Conservation (phyloP, 2,797 vertebrate genomes). For the Platalea minor region DNA sequence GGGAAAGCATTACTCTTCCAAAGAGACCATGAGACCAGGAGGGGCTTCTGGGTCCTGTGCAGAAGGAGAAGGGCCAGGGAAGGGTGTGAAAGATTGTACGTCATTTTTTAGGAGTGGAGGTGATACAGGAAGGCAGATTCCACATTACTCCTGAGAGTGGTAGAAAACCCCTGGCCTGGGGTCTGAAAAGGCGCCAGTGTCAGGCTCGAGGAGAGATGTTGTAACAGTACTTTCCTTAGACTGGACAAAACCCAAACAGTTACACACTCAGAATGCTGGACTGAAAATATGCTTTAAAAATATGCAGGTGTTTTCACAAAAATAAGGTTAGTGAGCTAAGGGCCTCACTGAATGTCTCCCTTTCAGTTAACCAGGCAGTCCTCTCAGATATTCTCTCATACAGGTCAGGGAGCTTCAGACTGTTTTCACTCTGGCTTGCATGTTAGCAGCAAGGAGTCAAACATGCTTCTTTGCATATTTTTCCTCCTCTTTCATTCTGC, state of each 20-base stretch:
- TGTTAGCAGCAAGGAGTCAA: neutral
- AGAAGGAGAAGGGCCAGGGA: neutral
- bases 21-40: neutral
- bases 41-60: neutral
- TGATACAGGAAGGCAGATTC: neutral
- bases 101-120: neutral
- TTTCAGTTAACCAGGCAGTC: neutral
- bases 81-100: neutral
- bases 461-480: neutral
- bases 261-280: neutral
- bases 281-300: neutral
- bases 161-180: neutral
- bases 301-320: neutral
- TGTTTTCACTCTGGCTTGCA: neutral
- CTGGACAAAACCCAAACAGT: neutral
- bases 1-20: neutral
- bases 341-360: neutral
- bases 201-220: neutral
- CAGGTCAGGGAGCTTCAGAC: neutral
- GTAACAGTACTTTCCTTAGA: neutral
- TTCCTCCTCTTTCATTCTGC: neutral
- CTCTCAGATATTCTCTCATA: neutral
- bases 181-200: neutral
- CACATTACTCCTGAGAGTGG: neutral
- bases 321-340: neutral